Evolutionary conservation across 2,113 vertebrate genomes (phyloP), one percentile per base, ranked within the genome.

Genomic region (Hippocampus guttulatus): DNA sequence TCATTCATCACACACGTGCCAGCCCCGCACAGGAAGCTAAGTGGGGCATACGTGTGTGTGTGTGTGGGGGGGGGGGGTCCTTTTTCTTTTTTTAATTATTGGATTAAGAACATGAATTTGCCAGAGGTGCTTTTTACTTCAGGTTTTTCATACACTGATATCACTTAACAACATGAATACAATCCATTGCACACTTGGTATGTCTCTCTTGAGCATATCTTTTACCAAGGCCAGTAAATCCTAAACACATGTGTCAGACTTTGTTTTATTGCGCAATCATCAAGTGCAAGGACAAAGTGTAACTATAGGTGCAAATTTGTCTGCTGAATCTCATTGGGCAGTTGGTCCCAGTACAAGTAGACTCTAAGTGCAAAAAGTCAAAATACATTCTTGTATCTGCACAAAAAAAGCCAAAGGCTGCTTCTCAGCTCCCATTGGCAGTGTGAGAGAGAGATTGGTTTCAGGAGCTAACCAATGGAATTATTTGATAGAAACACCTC

Each of bases 1-100:
- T 82, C 84, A 88, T 89, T 86, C 78, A 84, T 91, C 89, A 86
- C 80, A 73, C 69, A 64, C 45, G 33, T 57, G 71, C 52, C 41
- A 72, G 68, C 75, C 71, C 33, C 76, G 81, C 74, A 77, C 81
- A 79, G 88, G 84, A 89, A 87, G 78, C 60, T 69, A 76, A 73
- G 66, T 75, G 77, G 79, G 67, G 68, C 71, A 64, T 57, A 57
- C 61, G 66, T 78, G 66, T 67, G 63, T 18, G 51, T 2, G 10
- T 71, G 40, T 58, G 30, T 30, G 30, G 27, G 30, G 2, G 55
- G 11, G 30, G 30, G 2, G 49, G 11, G 43, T 51, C 18, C 12
- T 57, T 57, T 1, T 25, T 57, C 5, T 30, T 30, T 30, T 30
- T 30, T 30, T 27, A 27, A 23, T 57, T 14, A 58, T 58, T 14